Conservation (phyloP, 2,888 invertebrate species). For the Trachelus troglodyta region DNA sequence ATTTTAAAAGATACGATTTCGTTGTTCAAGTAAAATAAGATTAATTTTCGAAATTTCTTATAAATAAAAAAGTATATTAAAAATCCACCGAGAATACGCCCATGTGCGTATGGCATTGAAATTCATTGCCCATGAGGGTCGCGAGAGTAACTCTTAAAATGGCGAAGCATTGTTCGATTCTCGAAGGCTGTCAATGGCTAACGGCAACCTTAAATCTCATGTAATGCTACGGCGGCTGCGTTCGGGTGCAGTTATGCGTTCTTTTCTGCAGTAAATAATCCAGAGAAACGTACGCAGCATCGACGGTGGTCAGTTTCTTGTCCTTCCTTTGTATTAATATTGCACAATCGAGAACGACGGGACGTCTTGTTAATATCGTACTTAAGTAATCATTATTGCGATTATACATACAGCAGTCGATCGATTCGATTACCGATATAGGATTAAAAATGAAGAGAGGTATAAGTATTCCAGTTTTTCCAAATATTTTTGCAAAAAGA, state of each 20-base stretch:
- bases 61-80: neutral
- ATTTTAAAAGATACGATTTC: neutral
- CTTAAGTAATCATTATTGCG: neutral
- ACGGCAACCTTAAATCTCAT: conserved; percentile 48
- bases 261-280: conserved; percentile 12
- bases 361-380: neutral
- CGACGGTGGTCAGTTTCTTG: neutral
- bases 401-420: neutral
- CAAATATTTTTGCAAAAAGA: neutral
- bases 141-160: conserved; percentile 27
- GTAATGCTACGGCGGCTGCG: conserved; percentile 33
- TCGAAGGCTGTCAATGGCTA: conserved; percentile 11
- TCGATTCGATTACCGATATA: conserved; percentile 13
- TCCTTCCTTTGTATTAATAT: neutral
- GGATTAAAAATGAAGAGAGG: neutral
- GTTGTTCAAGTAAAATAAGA: neutral
- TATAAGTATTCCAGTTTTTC: neutral
- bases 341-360: neutral
- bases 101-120: neutral
- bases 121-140: neutral
- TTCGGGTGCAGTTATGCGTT: conserved; percentile 19
- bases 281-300: neutral
- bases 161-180: conserved; percentile 23
- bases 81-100: neutral
- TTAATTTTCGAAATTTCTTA: neutral